Conservation (phyloP, 2,113 vertebrate species). For the Cyrtonyx montezumae region DNA sequence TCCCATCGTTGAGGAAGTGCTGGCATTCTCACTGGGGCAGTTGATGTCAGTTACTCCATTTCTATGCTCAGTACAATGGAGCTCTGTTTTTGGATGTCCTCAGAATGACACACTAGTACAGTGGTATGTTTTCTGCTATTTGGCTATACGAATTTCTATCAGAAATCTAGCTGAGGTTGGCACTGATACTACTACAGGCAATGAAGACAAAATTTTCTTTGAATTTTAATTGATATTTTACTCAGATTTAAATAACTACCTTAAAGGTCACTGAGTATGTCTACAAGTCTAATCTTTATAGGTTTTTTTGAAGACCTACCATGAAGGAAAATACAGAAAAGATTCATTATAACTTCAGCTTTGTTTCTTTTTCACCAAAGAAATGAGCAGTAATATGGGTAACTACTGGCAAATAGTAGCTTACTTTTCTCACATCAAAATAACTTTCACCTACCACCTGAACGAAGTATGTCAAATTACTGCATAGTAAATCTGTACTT, state of each 20-base stretch:
- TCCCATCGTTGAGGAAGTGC: not conserved
- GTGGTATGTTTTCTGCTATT: not conserved
- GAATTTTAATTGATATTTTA: not conserved
- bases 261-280: not conserved
- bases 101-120: not conserved
- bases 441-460: not conserved
- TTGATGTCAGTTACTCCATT: conserved; percentile 1
- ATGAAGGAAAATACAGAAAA: not conserved
- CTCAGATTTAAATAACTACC: not conserved
- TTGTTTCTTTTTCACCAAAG: not conserved
- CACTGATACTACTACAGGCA: not conserved
- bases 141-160: not conserved
- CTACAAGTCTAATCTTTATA: not conserved
- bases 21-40: not conserved
- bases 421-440: conserved; percentile 6
- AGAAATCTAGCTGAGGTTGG: not conserved
- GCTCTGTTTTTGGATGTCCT: not conserved
- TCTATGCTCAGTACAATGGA: not conserved
- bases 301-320: not conserved
- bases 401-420: not conserved
- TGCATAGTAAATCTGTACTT: conserved; percentile 2
- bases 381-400: not conserved
- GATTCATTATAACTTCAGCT: not conserved
- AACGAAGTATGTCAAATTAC: conserved; percentile 16
- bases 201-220: not conserved